phyloP scores from a whole-genome alignment of 1,140 invertebrate genomes.

The Lerema accius region DNA sequence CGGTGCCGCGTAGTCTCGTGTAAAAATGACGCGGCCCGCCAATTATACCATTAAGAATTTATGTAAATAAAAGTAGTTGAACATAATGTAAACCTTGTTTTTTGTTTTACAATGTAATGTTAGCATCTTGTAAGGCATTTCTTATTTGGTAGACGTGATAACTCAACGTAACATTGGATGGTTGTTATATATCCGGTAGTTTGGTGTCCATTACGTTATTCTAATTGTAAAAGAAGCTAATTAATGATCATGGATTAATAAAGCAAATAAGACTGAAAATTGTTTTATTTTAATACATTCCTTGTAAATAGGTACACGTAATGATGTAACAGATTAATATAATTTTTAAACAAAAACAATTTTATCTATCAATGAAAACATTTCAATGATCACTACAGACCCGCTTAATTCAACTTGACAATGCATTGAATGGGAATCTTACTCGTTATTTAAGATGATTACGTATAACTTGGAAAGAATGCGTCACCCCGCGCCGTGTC shows the following conservation, averaged over 20 bases:
- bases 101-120: slow-evolving; percentile 18
- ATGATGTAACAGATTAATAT: background rate
- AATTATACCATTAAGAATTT: slow-evolving; percentile 29
- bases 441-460: no score
- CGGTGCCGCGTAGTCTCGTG: slow-evolving; percentile 22
- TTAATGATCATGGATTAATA: slow-evolving; percentile 54
- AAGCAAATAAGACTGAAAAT: slow-evolving; percentile 69
- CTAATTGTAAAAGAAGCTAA: slow-evolving; percentile 48
- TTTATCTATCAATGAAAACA: background rate
- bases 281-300: slow-evolving; percentile 28
- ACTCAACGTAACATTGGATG: slow-evolving; percentile 20
- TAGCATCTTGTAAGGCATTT: slow-evolving; percentile 36
- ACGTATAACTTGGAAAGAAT: slow-evolving; percentile 62
- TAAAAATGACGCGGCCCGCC: slow-evolving; percentile 35
- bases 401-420: background rate
- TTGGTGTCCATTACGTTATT: slow-evolving; percentile 54
- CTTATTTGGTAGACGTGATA: slow-evolving; percentile 26
- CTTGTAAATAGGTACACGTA: background rate
- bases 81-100: slow-evolving; percentile 20
- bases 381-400: no score
- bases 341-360: slow-evolving; percentile 10
- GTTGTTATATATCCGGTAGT: slow-evolving; percentile 24
- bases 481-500: slow-evolving; percentile 45
- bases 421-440: no score
- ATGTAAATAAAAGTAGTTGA: slow-evolving; percentile 14